phyloP scores from a whole-genome alignment of 2,113 vertebrate species.

The Brachyhypopomus occidentalis region DNA sequence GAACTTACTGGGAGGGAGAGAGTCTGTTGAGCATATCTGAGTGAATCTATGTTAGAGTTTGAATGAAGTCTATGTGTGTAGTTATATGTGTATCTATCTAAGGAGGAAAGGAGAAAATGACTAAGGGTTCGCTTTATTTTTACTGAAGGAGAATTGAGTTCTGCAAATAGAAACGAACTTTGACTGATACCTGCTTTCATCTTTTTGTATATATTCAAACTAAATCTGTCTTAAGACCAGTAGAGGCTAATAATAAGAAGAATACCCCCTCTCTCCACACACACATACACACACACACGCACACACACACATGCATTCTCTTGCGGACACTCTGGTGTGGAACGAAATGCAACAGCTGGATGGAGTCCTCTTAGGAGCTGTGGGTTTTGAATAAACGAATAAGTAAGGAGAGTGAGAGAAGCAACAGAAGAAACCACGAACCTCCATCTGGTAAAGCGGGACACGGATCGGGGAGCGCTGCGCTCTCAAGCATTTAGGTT shows the following conservation, averaged over 20 bases:
- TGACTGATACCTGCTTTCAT: no score
- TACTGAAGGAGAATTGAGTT: no score
- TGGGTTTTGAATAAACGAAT: conserved; percentile 75
- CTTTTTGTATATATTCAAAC: no score
- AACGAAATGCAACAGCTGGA: conserved; percentile 80
- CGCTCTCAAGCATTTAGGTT: conserved; percentile 58
- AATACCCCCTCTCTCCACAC: no score
- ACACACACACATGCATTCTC: conserved; percentile 29
- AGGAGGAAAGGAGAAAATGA: no score
- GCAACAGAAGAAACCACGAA: conserved; percentile 57
- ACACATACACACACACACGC: not conserved
- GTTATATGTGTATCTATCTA: no score
- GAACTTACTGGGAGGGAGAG: conserved; percentile 24
- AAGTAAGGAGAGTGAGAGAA: conserved; percentile 57
- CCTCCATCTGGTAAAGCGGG: conserved; percentile 74
- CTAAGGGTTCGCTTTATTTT: no score
- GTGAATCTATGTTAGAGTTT: no score
- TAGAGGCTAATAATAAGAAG: not conserved
- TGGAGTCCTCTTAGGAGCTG: conserved; percentile 78
- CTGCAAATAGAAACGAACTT: no score
- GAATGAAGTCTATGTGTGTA: no score
- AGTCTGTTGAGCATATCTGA: no score
- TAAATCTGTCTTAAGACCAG: no score
- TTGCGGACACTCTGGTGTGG: conserved; percentile 71
- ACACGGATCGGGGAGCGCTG: conserved; percentile 67